phyloP scores from a whole-genome alignment of 2,113 vertebrate genomes.

The Thamnaconus septentrionalis region DNA sequence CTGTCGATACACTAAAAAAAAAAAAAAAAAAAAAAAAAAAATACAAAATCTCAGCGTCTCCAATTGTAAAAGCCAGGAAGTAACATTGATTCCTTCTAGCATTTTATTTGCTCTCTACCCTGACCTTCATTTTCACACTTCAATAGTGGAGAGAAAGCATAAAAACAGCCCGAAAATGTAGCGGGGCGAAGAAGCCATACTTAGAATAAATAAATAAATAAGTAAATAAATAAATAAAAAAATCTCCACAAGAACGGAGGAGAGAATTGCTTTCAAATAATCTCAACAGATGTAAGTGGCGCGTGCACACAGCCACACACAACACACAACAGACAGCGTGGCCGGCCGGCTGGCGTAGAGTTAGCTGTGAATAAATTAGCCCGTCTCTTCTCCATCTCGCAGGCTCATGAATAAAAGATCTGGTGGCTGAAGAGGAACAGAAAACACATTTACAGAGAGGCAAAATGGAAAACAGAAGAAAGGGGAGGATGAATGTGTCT shows the following conservation, averaged over 20 bases:
- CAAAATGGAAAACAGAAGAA: slow-evolving; percentile 65
- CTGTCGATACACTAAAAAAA: neutral
- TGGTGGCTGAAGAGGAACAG: slow-evolving; percentile 65
- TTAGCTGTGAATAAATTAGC: slow-evolving; percentile 72
- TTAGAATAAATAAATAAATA: slow-evolving; percentile 7
- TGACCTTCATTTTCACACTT: slow-evolving; percentile 14
- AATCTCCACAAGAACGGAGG: slow-evolving; percentile 26
- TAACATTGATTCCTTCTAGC: slow-evolving; percentile 2
- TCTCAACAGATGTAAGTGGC: slow-evolving; percentile 47
- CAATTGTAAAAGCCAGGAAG: neutral
- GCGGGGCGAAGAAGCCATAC: slow-evolving; percentile 15
- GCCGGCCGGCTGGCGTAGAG: slow-evolving; percentile 3
- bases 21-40: slow-evolving; percentile 4
- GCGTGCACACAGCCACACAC: slow-evolving; percentile 14
- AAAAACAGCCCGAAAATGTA: neutral
- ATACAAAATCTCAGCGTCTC: neutral
- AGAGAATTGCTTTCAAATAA: slow-evolving; percentile 35
- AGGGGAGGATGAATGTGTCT: slow-evolving; percentile 56
- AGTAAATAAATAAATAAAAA: neutral
- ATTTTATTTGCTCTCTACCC: neutral
- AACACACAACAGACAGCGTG: slow-evolving; percentile 11
- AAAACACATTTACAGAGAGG: slow-evolving; percentile 71
- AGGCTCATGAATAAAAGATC: slow-evolving; percentile 75
- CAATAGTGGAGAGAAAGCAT: slow-evolving; percentile 16
- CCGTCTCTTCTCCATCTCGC: slow-evolving; percentile 63